Evolutionary conservation across 2,888 invertebrate genomes (phyloP), one percentile per base, ranked within the genome.

Genomic region (Cyclophora punctaria): DNA sequence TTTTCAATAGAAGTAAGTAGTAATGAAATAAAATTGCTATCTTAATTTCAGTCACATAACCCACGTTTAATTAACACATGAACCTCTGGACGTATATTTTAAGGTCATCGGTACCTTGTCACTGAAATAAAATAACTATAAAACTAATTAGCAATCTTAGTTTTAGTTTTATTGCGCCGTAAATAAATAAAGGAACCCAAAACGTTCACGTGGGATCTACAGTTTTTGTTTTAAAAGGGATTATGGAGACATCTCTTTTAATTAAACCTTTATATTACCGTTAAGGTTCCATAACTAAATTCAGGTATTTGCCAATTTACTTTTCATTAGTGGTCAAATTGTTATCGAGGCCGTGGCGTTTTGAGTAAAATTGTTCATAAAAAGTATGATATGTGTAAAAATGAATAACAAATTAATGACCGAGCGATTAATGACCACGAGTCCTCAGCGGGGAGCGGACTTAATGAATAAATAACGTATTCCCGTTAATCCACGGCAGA

Each of bases 81-180:
- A 20, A 20, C 40, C 46, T 47, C 47, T 47, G 50, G 46, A 47
- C 41, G 47, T 45, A 45, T 62, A 53, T 20, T 20, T 20, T 51
- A 66, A 67, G 64, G 58, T 60, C 58, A 62, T 61, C 61, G 59
- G 58, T 64, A 62, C 65, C 67, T 67, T 73, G 75, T 74, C 71
- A 73, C 69, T 58, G 63, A 69, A 75, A 78, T 79, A 75, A 77
- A 78, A 80, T 66, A 59, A 56, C 70, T 73, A 78, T 83, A 82
- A 81, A 85, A 73, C 78, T 83, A 83, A 86, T 85, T 83, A 86
- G 81, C 76, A 76, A 85, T 80, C 74, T 73, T 78, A 78, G 69
- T 74, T 85, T 83, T 86, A 86, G 69, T 74, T 85, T 83, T 86
- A 86, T 70, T 73, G 71, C 55, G 67, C 65, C 55, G 69, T 84